Evolutionary conservation across 1,140 invertebrate species (phyloP).

Genomic region (Neelides sp.): DNA sequence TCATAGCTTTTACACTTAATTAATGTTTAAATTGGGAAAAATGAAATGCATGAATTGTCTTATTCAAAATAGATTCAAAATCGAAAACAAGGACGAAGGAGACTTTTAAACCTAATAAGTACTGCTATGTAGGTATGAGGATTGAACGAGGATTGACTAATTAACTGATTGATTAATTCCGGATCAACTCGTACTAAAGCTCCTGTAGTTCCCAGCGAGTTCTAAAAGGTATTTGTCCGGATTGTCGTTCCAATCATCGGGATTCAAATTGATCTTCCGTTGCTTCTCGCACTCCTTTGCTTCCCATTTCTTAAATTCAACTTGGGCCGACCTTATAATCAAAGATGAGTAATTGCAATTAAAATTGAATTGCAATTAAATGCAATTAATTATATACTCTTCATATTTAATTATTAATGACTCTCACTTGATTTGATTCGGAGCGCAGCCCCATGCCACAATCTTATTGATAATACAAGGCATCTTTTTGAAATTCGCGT

Average conservation of each 20-base stretch:
- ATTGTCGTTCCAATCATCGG: conserved; percentile 79
- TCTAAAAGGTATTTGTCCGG: conserved; percentile 76
- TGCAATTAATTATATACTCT: conserved; percentile 33
- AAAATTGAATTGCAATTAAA: conserved; percentile 6
- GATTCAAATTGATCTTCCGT: conserved; percentile 61
- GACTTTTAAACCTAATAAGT: too few relatives aligned
- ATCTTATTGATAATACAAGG: conserved; percentile 48
- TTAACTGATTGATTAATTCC: too few relatives aligned
- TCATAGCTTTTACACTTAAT: too few relatives aligned
- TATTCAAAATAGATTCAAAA: too few relatives aligned
- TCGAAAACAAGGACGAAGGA: too few relatives aligned
- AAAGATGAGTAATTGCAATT: neutral
- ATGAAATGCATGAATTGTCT: too few relatives aligned
- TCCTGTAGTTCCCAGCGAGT: conserved; percentile 48
- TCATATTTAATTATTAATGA: conserved; percentile 2
- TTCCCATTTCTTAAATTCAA: conserved; percentile 82
- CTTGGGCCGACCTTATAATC: conserved; percentile 54
- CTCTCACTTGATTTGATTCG: conserved; percentile 37
- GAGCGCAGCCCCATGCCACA: conserved; percentile 72
- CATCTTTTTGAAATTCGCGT: conserved; percentile 44
- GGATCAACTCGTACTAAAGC: too few relatives aligned
- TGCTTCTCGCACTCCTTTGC: conserved; percentile 71
- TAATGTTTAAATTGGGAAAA: too few relatives aligned
- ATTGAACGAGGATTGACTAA: too few relatives aligned
- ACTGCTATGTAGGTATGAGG: too few relatives aligned